Evolutionary conservation across 1,140 invertebrate genomes (phyloP).

Genomic region (Drosophila murphyi): DNA sequence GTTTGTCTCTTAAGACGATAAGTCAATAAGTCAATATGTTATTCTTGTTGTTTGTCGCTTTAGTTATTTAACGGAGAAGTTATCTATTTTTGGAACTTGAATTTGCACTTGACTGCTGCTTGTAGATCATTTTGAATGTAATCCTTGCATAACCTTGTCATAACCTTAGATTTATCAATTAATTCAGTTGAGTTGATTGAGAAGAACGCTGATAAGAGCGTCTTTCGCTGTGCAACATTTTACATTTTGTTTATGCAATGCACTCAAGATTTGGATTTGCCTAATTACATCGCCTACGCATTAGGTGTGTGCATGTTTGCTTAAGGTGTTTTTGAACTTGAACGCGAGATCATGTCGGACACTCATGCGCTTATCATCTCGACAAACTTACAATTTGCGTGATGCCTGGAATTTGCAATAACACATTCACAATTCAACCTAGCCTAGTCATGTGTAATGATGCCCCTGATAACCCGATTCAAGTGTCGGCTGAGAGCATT

Average conservation of each 20-base stretch:
- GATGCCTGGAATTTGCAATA: slow-evolving; percentile 39
- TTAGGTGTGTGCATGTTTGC: slow-evolving; percentile 27
- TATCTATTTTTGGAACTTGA: slow-evolving; percentile 39
- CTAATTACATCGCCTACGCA: slow-evolving; percentile 45
- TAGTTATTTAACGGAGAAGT: slow-evolving; percentile 34
- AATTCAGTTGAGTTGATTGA: background rate
- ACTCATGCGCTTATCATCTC: slow-evolving; percentile 73
- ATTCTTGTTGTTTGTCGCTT: slow-evolving; percentile 26
- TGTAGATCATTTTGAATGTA: background rate
- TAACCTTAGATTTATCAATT: slow-evolving; percentile 39
- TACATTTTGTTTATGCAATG: slow-evolving; percentile 58
- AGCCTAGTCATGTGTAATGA: slow-evolving; percentile 38
- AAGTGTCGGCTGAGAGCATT: slow-evolving; percentile 36
- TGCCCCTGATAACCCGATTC: slow-evolving; percentile 54
- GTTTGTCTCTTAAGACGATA: slow-evolving; percentile 53
- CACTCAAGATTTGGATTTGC: slow-evolving; percentile 58
- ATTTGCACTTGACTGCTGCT: slow-evolving; percentile 1
- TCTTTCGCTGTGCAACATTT: slow-evolving; percentile 14
- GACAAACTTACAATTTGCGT: slow-evolving; percentile 30
- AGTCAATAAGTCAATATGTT: slow-evolving; percentile 55
- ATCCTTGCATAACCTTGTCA: slow-evolving; percentile 55
- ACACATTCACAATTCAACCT: slow-evolving; percentile 11
- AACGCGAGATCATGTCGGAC: slow-evolving; percentile 68
- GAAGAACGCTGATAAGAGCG: slow-evolving; percentile 48
- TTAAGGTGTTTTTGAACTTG: slow-evolving; percentile 57